Base-by-base conservation (phyloP, 1,140 invertebrate genomes). In the Lepidurus arcticus region DNA sequence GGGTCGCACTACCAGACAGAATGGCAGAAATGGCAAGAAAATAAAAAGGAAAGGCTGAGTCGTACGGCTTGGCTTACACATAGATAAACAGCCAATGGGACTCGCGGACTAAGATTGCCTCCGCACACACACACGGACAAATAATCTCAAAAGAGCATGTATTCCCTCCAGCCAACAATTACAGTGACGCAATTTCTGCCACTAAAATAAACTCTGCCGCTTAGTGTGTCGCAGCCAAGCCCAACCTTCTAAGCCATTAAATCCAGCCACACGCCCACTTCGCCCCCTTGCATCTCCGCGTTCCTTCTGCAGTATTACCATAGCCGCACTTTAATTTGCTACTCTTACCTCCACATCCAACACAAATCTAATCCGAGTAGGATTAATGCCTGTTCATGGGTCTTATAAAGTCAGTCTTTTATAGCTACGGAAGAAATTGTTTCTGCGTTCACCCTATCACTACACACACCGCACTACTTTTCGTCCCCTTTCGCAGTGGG, bases 371-470 rank as follows among this genome's bases (percentile, higher is more conserved):
- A 65, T 65, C 13, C 53, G 3, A 13, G 9, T 21, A 7, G 53
- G 53, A n/a, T 65, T n/a, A 65, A 65, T 16, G 53, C 21, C 0
- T 1, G 53, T 65, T 65, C 53, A 65, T 65, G 53, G 53, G 53
- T n/a, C 53, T 65, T 65, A 65, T 65, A 65, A 65, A 65, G 53
- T 65, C 53, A 65, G 16, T n/a, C 53, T 65, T 65, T 65, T 65
- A 65, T 65, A 11, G 53, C 53, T 65, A n/a, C 53, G 53, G 9
- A 13, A 65, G 53, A 65, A 65, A 65, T 65, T 65, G 21, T 65
- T 16, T 65, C n/a, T 65, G 13, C 53, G 9, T 65, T 21, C 21
- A 21, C 16, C 53, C 6, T 65, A 21, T 21, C 53, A 21, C 21
- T 13, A 65, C 53, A 7, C 34, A 34, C 34, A 34, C 34, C 4